phyloP scores from a whole-genome alignment of 2,888 invertebrate species.

The Pseudococcus longispinus region DNA sequence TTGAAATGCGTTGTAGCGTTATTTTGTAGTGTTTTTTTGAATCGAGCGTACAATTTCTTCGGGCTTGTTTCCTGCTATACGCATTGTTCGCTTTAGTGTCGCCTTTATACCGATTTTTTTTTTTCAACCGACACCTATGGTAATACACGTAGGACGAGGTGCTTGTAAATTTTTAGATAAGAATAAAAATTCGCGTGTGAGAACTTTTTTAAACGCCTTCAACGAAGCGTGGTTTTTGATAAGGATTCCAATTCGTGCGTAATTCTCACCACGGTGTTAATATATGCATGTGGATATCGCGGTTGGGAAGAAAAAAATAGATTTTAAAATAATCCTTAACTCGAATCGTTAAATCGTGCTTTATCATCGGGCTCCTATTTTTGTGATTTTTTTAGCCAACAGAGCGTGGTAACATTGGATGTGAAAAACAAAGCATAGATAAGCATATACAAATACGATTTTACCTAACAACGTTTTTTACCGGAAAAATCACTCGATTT shows the following conservation, averaged over 20 bases:
- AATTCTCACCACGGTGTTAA: neutral
- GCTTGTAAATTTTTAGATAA: neutral
- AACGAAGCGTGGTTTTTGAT: neutral
- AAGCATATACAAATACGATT: neutral
- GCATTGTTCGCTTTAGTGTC: neutral
- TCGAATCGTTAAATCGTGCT: neutral
- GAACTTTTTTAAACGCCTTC: neutral
- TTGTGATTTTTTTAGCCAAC: neutral
- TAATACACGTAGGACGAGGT: neutral
- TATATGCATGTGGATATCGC: neutral
- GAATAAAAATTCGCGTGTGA: neutral
- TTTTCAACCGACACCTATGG: neutral
- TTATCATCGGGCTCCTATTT: neutral
- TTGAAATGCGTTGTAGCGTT: slow-evolving; percentile 43
- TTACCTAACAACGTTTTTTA: neutral
- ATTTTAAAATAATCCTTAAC: neutral
- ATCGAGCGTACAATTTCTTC: neutral
- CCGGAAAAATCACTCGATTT: neutral
- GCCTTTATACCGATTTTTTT: neutral
- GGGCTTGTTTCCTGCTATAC: neutral
- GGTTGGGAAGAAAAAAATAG: neutral
- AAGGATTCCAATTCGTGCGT: neutral
- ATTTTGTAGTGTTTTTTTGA: neutral
- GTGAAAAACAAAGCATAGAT: neutral
- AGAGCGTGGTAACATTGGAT: neutral